phyloP scores from a whole-genome alignment of 2,113 vertebrate species.

The Lucifuga dentata region DNA sequence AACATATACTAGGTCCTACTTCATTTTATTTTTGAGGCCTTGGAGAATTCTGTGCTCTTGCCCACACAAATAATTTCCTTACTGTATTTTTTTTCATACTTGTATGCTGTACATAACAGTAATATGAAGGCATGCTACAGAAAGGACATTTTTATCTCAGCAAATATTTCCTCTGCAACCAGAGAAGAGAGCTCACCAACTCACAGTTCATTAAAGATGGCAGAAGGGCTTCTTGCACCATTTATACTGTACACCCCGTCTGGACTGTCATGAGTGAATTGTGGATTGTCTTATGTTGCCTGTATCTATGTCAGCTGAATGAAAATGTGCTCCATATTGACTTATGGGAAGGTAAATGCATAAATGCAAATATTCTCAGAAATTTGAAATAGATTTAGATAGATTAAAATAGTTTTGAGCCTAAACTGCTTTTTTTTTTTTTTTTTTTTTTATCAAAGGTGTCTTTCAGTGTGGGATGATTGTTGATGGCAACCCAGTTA shows the following conservation, averaged over 20 bases:
- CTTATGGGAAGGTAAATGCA: not conserved
- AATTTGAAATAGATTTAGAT: not conserved
- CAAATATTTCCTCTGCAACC: not conserved
- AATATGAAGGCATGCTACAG: not conserved
- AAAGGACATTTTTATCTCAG: not conserved
- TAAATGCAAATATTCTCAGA: not conserved
- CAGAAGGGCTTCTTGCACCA: too few species aligned
- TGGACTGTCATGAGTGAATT: too few species aligned
- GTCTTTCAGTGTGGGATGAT: slow-evolving; percentile 45
- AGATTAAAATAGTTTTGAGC: not conserved
- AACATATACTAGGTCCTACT: slow-evolving; percentile 24
- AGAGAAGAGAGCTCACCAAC: too few species aligned
- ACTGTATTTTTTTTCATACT: too few species aligned
- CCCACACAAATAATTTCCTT: not conserved
- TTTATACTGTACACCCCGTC: too few species aligned
- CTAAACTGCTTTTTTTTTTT: slow-evolving; percentile 10
- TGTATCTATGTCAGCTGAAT: too few species aligned
- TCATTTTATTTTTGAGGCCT: slow-evolving; percentile 27
- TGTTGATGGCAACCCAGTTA: slow-evolving; percentile 64
- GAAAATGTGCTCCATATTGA: too few species aligned
- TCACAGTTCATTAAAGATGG: not conserved
- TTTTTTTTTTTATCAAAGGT: too few species aligned
- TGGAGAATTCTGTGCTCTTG: slow-evolving; percentile 14
- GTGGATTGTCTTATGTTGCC: not conserved
- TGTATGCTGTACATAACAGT: not conserved